Percentiles rank a stretch among this genome's conserved stretches.
These are phyloP conservation scores for Falco punctatus DNA, from an alignment of 2,113 vertebrate species.

Conservation along the genomic window DNA sequence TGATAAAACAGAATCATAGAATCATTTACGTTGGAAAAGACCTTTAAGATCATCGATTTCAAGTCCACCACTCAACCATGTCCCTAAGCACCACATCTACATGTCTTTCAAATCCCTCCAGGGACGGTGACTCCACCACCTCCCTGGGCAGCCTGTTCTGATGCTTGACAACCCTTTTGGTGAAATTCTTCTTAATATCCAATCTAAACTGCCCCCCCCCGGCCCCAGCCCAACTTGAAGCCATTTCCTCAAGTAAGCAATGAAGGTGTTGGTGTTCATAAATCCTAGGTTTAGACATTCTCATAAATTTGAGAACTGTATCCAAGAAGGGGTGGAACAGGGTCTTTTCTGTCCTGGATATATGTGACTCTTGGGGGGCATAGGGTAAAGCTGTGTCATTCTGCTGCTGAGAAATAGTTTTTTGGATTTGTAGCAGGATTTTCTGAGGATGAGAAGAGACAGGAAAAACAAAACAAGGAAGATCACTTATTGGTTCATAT, in stretches of 20 bases:
- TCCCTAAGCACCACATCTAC: neutral
- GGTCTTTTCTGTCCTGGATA: neutral
- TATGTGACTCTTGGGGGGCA: neutral
- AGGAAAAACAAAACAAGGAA: neutral
- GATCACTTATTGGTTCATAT: neutral
- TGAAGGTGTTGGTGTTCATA: neutral
- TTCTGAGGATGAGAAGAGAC: neutral
- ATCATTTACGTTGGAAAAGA: neutral
- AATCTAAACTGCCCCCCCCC: neutral
- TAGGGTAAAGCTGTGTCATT: neutral
- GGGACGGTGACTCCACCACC: neutral
- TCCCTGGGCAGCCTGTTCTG: neutral
- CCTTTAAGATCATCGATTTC: neutral
- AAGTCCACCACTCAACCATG: neutral
- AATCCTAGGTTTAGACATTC: neutral
- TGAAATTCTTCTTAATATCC: neutral
- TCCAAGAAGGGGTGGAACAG: neutral
- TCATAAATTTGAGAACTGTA: neutral
- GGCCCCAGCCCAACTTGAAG: neutral
- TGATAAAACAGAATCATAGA: neutral
- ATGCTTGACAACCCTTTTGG: neutral
- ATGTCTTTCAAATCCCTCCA: neutral
- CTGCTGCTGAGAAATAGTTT: neutral
- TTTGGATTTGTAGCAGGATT: neutral
- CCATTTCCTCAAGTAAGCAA: neutral